Base-by-base conservation (phyloP, 2,888 invertebrate genomes). In the Gisinianus flammeolus region DNA sequence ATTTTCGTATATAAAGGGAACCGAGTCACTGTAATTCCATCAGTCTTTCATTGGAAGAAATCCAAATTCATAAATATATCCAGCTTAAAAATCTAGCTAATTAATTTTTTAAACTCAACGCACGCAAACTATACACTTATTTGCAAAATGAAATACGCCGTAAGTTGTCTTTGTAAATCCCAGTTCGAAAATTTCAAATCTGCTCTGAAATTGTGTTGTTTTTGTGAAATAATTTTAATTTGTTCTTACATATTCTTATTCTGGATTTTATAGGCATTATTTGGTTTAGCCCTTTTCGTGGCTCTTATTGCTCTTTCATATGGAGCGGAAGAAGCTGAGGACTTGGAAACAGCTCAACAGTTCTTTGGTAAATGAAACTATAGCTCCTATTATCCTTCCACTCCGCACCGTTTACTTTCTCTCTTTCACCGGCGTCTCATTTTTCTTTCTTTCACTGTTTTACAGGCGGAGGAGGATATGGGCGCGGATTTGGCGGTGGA, bases 401-500 rank as follows among this genome's bases (percentile, higher is more conserved):
- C n/a, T n/a, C n/a, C n/a, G n/a, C n/a, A n/a, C n/a, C n/a, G n/a
- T n/a, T n/a, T n/a, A n/a, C n/a, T n/a, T n/a, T n/a, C n/a, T n/a
- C n/a, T n/a, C n/a, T n/a, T n/a, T n/a, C n/a, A n/a, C n/a, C n/a
- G n/a, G n/a, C n/a, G n/a, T n/a, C n/a, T n/a, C n/a, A n/a, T n/a
- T n/a, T n/a, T n/a, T n/a, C n/a, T n/a, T n/a, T n/a, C n/a, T n/a
- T n/a, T n/a, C n/a, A n/a, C n/a, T n/a, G n/a, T n/a, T n/a, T n/a
- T n/a, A n/a, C n/a, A n/a, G 68, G 68, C 33, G n/a, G 68, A 16
- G 68, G 68, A 5, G 68, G 68, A 33, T 68, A 68, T 33, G 68
- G 68, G 16, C n/a, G 56, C 16, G 56, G 56, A 56, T 56, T 56
- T 22, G 56, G 56, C 22, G 56, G 56, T 3, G 56, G 56, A n/a